A percentile compares a stretch with the other conserved stretches of the same genome.
phyloP scores from a whole-genome alignment of 2,113 vertebrate genomes.

The Microcebus tavaratra region DNA sequence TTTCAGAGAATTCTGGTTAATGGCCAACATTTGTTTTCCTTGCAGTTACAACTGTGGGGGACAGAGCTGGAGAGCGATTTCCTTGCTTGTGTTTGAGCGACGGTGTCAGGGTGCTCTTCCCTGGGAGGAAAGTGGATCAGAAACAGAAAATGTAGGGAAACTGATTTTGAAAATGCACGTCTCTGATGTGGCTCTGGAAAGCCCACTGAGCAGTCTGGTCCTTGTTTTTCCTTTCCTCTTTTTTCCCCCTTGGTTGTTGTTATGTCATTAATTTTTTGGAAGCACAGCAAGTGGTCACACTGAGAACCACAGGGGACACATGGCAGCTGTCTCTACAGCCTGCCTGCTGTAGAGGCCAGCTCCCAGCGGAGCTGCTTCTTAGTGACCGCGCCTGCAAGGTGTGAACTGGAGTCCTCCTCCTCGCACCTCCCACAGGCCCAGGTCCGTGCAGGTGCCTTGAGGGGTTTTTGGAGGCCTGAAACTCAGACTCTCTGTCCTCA shows the following conservation, averaged over 20 bases:
- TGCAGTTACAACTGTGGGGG: fast-evolving
- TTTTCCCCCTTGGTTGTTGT: background rate
- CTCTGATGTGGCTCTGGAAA: background rate
- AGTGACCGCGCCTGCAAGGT: fast-evolving
- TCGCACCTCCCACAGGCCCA: no score
- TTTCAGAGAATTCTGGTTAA: background rate
- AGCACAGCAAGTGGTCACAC: background rate
- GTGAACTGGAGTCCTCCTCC: no score
- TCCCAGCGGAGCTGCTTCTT: fast-evolving
- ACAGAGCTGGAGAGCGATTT: fast-evolving
- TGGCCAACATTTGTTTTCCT: background rate
- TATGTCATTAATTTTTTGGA: background rate
- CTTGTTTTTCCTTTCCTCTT: background rate
- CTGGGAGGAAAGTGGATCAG: no score
- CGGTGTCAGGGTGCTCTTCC: background rate
- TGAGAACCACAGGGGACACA: background rate
- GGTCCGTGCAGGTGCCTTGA: background rate
- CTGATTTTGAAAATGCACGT: background rate
- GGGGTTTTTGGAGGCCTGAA: fast-evolving
- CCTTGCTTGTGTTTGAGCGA: background rate
- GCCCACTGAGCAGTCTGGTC: fast-evolving
- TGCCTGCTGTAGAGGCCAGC: fast-evolving
- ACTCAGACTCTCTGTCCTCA: background rate
- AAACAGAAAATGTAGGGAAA: background rate
- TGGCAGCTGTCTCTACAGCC: no score